Conservation (phyloP, 2,113 vertebrate species). For the Zosterops borbonicus region DNA sequence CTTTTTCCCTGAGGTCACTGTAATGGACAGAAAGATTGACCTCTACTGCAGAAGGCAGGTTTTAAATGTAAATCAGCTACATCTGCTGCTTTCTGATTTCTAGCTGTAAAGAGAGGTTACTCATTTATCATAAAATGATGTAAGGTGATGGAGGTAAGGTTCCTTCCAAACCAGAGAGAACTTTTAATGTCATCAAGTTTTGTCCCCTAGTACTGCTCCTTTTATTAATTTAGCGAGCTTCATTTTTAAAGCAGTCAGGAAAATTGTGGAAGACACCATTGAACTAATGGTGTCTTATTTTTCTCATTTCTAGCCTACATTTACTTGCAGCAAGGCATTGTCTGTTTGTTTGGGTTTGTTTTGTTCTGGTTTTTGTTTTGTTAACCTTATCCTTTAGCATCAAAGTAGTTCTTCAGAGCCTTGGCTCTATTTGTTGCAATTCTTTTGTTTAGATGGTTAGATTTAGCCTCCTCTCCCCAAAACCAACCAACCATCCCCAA, state of each 20-base stretch:
- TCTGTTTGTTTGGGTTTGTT: not conserved
- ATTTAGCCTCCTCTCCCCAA: not conserved
- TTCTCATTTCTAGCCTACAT: not conserved
- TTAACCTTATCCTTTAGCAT: not conserved
- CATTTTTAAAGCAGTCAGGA: not conserved
- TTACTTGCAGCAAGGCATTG: not conserved
- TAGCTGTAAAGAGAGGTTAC: not conserved
- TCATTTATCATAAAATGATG: not conserved
- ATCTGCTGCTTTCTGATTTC: not conserved
- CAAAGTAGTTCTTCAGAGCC: not conserved
- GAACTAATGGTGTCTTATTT: not conserved
- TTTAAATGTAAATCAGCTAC: not conserved
- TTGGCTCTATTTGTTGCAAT: not conserved
- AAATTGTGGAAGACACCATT: not conserved
- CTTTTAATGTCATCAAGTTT: not conserved
- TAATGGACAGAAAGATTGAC: conserved; percentile 4
- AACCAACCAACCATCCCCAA: not conserved
- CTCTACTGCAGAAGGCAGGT: not conserved
- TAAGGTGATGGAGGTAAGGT: not conserved
- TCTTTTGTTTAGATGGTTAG: not conserved
- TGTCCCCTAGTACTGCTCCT: not conserved
- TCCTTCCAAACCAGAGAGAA: not conserved
- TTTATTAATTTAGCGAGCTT: not conserved
- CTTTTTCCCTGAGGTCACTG: not conserved
- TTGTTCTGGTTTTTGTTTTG: not conserved